A percentile compares a stretch with the other conserved stretches of the same genome.
These are phyloP conservation scores for Eudasyphora cyanicolor DNA, from an alignment of 2,888 invertebrate genomes.

Conservation along the genomic window DNA sequence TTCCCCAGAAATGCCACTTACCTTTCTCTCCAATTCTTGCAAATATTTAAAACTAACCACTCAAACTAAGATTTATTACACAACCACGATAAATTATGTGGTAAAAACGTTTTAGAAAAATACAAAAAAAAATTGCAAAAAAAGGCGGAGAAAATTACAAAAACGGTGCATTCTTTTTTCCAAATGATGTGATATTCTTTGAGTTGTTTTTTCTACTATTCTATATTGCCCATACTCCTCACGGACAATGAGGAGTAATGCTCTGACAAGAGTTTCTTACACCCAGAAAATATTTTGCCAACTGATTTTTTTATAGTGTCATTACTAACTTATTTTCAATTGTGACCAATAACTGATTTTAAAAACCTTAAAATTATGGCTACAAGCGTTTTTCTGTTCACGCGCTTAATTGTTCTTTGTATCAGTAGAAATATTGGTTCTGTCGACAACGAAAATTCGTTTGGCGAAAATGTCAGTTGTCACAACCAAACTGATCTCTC, in stretches of 20 bases:
- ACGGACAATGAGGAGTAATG: conserved; percentile 12
- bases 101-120: background rate
- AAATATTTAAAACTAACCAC: background rate
- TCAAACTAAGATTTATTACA: background rate
- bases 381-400: too few species aligned
- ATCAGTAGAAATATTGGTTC: too few species aligned
- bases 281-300: too few species aligned
- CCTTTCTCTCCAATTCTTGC: background rate
- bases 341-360: too few species aligned
- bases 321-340: too few species aligned
- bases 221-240: background rate
- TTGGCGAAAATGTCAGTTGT: too few species aligned
- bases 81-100: conserved; percentile 10
- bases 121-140: too few species aligned
- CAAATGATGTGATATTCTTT: background rate
- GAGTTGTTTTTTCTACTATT: background rate
- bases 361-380: too few species aligned
- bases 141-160: background rate
- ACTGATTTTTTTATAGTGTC: too few species aligned
- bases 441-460: too few species aligned
- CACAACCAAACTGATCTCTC: too few species aligned
- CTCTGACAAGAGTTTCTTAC: background rate
- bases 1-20: background rate
- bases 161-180: background rate
- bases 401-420: too few species aligned